Evolutionary conservation across 1,140 invertebrate species (phyloP), one percentile per base, ranked within the genome.

Genomic region (Archivesica marissinica): DNA sequence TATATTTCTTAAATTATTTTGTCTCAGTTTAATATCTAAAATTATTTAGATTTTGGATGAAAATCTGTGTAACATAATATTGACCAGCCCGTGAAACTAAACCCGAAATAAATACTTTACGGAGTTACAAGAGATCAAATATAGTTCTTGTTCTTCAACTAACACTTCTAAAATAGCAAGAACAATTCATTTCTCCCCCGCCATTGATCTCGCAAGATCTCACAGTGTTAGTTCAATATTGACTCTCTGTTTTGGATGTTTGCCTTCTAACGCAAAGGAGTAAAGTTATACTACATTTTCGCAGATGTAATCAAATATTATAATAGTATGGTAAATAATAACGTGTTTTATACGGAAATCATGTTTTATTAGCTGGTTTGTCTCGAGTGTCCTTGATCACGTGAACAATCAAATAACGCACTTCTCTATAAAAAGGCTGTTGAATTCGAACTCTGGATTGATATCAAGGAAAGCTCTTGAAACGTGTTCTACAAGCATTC

Each of bases 261-360:
- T 75, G 30, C 33, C 41, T n/a, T 38, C 25, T 33, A 2, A 15
- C n/a, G 44, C 25, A 54, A 75, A 75, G 44, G 41, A 35, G 72
- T 52, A 75, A 75, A 50, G 44, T 54, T 52, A 75, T 54, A 75
- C 72, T 38, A 28, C 54, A 54, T 75, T 75, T 75, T 52, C 30
- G 54, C 30, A 75, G 47, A 52, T 75, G 25, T 75, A 54, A 75
- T 52, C 50, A 50, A 75, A 75, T 44, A 75, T 44, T 50, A 47
- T 28, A 72, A 30, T 50, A 13, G 25, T 54, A 52, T 23, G 25
- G 28, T 33, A 54, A 75, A 50, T 23, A 38, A 52, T 17, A 35
- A 75, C 30, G 41, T 75, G 72, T 54, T 35, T 52, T 75, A 50
- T 33, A 33, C 41, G 4, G 23, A 3, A 7, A 52, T 28, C 72